phyloP scores from a whole-genome alignment of 2,888 invertebrate genomes.

The Diogma glabrata region DNA sequence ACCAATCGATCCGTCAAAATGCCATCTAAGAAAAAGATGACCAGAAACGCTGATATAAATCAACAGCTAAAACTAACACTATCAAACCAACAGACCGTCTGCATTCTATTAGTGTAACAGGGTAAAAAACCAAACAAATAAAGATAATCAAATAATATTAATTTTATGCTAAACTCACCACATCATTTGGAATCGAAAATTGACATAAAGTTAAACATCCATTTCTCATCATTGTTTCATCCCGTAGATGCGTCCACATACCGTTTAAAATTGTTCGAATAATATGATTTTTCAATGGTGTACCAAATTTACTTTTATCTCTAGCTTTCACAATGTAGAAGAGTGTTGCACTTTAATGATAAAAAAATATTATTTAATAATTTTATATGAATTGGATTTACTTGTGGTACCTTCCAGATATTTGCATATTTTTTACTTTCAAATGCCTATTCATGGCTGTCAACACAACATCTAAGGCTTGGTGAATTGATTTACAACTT shows the following conservation, averaged over 20 bases:
- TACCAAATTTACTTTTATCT: conserved; percentile 60
- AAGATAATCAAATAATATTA: neutral
- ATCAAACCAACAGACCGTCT: too few relatives aligned
- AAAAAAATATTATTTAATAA: too few relatives aligned
- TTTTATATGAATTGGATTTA: too few relatives aligned
- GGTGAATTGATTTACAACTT: conserved; percentile 61
- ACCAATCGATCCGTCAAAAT: too few relatives aligned
- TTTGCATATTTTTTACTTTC: conserved; percentile 81
- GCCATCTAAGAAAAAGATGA: too few relatives aligned
- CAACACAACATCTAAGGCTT: conserved; percentile 69
- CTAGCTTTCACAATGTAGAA: conserved; percentile 90
- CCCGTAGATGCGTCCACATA: conserved; percentile 74
- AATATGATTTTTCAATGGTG: conserved; percentile 63
- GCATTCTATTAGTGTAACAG: neutral
- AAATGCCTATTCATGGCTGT: conserved; percentile 84
- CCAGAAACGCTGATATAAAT: too few relatives aligned
- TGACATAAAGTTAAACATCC: conserved; percentile 91
- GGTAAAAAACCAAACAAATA: neutral
- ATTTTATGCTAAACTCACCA: conserved; percentile 48
- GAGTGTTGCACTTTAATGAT: conserved; percentile 88
- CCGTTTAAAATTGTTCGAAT: conserved; percentile 75
- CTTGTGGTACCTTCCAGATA: too few relatives aligned
- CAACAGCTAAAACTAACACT: neutral
- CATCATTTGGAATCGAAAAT: conserved; percentile 89
- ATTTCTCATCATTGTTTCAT: conserved; percentile 92